phyloP scores from a whole-genome alignment of 2,797 vertebrate species.

The Sebastes vulpes region DNA sequence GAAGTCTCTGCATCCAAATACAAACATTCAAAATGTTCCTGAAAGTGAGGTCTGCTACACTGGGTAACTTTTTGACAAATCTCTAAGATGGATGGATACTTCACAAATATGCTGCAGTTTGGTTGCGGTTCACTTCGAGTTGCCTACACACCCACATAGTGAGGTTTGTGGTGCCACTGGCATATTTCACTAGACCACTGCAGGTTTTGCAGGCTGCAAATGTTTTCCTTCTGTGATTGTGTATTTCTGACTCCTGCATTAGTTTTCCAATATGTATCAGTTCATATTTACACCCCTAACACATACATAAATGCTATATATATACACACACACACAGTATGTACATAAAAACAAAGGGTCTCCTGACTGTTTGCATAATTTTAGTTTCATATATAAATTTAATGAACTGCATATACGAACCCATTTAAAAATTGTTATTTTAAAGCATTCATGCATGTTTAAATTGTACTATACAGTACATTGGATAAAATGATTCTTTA shows the following conservation, averaged over 20 bases:
- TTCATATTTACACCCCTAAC: not conserved
- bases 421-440: too few species aligned
- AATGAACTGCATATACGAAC: not conserved
- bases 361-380: not conserved
- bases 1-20: not conserved
- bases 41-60: not conserved
- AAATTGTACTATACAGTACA: too few species aligned
- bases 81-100: not conserved
- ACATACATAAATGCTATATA: too few species aligned
- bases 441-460: too few species aligned
- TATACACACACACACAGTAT: not conserved
- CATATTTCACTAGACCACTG: not conserved
- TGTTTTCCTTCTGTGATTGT: not conserved
- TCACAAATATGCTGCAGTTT: not conserved
- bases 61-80: not conserved
- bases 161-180: not conserved
- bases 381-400: not conserved
- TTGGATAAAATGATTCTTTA: too few species aligned
- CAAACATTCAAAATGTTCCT: not conserved
- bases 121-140: not conserved
- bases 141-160: not conserved
- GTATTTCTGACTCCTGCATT: not conserved
- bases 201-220: not conserved
- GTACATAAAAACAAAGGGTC: not conserved
- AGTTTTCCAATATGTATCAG: not conserved